Evolutionary conservation across 2,797 vertebrate genomes (phyloP), one percentile per base, ranked within the genome.

Genomic region (Chlorospingus flavigularis): DNA sequence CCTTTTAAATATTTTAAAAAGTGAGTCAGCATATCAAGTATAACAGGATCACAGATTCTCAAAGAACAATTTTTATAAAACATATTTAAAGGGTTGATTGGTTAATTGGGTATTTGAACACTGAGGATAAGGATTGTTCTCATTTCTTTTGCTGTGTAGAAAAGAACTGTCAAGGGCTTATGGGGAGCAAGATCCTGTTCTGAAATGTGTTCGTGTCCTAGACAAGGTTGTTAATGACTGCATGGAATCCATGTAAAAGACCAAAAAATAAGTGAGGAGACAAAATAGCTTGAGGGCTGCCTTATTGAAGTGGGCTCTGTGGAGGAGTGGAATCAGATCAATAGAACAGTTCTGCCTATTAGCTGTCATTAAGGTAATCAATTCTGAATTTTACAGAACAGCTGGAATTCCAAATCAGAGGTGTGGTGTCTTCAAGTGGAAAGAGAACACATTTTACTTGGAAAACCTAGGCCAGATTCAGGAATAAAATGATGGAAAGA

Each of bases 321-420:
- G 51, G 66, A 61, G 62, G 55, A 72, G 37, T 47, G 47, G 13
- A 77, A 60, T 55, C 70, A 70, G 78, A 91, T 94, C 87, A 75
- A 76, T 81, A 50, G 62, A 88, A 94, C 82, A 75, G 47, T 90
- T 90, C 72, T 90, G 68, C 78, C 43, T 90, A 43, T 94, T 94
- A 90, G 35, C 76, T 94, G 58, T 81, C 87, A 88, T 94, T 90
- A 75, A 70, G 35, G 33, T 84, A 88, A 84, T 91, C n/a, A 88
- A 76, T 95, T 84, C 47, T 86, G 35, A 96, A 92, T 92, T 92
- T 96, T 94, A 91, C 54, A 53, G 77, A 92, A 37, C 57, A 86
- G 11, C 21, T 86, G 60, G 62, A 76, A 72, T 92, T 90, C 74
- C 58, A 91, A 71, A 47, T 81, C 40, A 86, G 39, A 87, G 62